Evolutionary conservation across 2,113 vertebrate genomes (phyloP), one percentile per base, ranked within the genome.

Genomic region (Cygnus atratus): DNA sequence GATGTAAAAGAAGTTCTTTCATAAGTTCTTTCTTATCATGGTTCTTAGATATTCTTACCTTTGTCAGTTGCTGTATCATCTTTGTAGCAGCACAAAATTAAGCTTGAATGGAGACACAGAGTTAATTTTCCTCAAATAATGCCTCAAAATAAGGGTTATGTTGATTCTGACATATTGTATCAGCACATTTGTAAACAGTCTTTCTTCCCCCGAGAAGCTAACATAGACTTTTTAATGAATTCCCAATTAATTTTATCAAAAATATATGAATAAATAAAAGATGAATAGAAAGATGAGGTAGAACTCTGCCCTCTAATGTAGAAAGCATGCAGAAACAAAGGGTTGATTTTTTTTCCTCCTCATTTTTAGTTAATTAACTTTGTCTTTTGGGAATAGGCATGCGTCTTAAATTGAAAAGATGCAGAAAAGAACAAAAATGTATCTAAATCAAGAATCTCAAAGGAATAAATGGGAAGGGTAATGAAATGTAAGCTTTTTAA

Each of bases 321-420:
- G 55, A 91, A 90, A 87, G 28, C 10, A 66, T 83, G 72, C 28
- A 94, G 84, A 90, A 94, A 79, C 6, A 21, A 87, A 79, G 59
- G 15, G 10, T 39, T 39, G 11, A 10, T 62, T 50, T 50, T 50
- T 50, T 22, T 50, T 50, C 59, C 68, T 78, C 39, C 73, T 18
- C 13, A 43, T 73, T 95, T 93, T 52, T 84, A 2, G 37, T 83
- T 95, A 96, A 95, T 95, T 96, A 95, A 91, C 78, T 95, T 86
- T 79, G 55, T 54, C 84, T 62, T 87, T 71, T 35, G 84, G 82
- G 87, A 94, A 70, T 77, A 57, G 66, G 61, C 39, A 62, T 10
- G 44, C 66, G 18, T 37, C 44, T 95, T 85, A 88, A 85, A 82
- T 62, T 88, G 54, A 88, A 75, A 92, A 84, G 46, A 77, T 46